Evolutionary conservation across 2,797 vertebrate species (phyloP).

Genomic region (Benthosema pterotum): DNA sequence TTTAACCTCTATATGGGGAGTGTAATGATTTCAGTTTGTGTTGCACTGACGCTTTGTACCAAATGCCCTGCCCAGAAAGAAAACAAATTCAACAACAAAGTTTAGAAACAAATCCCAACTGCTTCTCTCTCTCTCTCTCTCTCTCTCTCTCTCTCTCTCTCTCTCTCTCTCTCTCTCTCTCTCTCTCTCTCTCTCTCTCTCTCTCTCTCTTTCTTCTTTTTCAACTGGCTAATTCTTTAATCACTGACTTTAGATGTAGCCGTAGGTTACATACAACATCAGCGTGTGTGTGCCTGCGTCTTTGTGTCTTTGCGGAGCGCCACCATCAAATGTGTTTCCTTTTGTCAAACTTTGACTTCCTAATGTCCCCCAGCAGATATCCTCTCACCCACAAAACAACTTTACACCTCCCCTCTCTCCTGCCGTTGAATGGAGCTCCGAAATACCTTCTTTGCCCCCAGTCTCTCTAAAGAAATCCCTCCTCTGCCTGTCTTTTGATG

Average conservation of each 20-base stretch:
- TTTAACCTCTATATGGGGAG: no score
- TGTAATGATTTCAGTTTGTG: no score
- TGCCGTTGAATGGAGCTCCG: constrained; percentile 63
- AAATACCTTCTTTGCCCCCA: constrained; percentile 78
- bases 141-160: no score
- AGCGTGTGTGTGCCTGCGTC: background rate
- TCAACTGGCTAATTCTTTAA: background rate
- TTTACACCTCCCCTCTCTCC: constrained; percentile 45
- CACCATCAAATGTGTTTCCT: constrained; percentile 5
- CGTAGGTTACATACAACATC: background rate
- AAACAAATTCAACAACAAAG: no score
- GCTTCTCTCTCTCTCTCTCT: background rate
- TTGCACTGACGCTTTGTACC: no score
- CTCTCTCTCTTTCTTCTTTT: no score
- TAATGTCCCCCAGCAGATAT: constrained; percentile 56
- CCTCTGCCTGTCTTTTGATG: constrained; percentile 79
- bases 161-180: no score
- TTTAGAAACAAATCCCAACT: background rate
- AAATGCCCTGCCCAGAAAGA: no score
- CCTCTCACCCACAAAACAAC: constrained; percentile 45
- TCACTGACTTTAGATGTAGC: background rate
- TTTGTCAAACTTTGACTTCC: constrained; percentile 37
- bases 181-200: no score
- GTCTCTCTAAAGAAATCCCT: constrained; percentile 79
- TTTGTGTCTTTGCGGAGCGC: background rate